Evolutionary conservation across 1,140 invertebrate genomes (phyloP).

Genomic region (Octopus bimaculoides): DNA sequence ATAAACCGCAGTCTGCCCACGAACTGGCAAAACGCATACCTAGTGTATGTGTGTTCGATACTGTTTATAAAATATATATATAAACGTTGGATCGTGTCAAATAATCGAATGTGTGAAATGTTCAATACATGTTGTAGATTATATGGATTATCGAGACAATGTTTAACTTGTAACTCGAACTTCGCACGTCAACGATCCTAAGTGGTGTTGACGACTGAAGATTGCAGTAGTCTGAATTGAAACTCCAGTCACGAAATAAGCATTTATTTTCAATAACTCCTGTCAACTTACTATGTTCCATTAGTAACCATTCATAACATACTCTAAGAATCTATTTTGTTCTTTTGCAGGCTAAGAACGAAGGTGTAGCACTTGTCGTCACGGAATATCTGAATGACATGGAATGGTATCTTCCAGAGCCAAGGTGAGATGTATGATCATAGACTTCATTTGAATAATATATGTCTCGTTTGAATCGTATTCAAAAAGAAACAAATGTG

Average conservation of each 20-base stretch:
- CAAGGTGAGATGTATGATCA: slow-evolving; percentile 51
- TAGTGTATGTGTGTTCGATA: too few relatives aligned
- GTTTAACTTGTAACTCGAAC: slow-evolving; percentile 12
- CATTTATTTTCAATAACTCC: background rate
- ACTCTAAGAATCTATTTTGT: background rate
- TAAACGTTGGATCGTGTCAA: too few relatives aligned
- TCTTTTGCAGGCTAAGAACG: slow-evolving; percentile 61
- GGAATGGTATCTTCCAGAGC: slow-evolving; percentile 64
- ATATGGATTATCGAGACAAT: background rate
- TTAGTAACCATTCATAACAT: background rate
- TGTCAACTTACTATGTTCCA: background rate
- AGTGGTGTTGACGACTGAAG: background rate
- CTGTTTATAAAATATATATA: too few relatives aligned
- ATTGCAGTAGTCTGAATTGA: slow-evolving; percentile 15
- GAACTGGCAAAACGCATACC: too few relatives aligned
- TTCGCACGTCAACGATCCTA: slow-evolving; percentile 15
- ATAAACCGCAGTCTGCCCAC: too few relatives aligned
- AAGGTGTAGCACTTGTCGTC: slow-evolving; percentile 64
- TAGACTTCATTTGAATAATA: background rate
- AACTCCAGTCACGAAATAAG: background rate
- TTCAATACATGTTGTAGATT: too few relatives aligned
- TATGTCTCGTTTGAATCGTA: background rate
- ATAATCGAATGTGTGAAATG: too few relatives aligned
- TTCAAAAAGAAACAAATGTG: too few relatives aligned
- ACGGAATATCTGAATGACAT: slow-evolving; percentile 66